These are phyloP conservation scores for Drosophila persimilis DNA, from an alignment of 1,140 invertebrate genomes.

Conservation along the genomic window DNA sequence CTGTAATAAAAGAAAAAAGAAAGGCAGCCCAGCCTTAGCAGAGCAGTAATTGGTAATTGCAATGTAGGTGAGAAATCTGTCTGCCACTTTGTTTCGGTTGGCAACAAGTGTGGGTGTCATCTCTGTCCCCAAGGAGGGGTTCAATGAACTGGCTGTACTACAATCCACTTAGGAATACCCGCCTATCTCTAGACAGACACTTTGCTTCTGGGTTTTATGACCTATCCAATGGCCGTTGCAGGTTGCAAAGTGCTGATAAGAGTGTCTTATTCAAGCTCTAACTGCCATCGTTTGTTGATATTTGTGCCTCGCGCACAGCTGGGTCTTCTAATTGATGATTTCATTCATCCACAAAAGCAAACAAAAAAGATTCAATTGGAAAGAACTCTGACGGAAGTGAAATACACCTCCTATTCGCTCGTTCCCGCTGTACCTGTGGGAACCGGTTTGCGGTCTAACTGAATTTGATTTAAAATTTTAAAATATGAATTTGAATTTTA, in stretches of 20 bases:
- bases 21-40: conserved; percentile 4
- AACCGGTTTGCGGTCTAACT: conserved; percentile 42
- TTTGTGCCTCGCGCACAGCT: too few species aligned
- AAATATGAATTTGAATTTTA: conserved; percentile 58
- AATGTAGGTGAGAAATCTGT: conserved; percentile 19
- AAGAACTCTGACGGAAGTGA: conserved; percentile 1
- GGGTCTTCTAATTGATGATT: conserved; percentile 6
- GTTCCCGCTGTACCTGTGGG: neutral
- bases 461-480: conserved; percentile 29
- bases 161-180: neutral
- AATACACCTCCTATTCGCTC: conserved; percentile 11
- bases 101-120: conserved; percentile 7
- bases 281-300: too few species aligned
- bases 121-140: neutral
- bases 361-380: conserved; percentile 28
- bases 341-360: conserved; percentile 16
- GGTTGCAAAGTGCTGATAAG: neutral
- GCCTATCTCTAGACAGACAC: neutral
- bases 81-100: conserved; percentile 1
- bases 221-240: neutral
- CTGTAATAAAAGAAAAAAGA: conserved; percentile 19
- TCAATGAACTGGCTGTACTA: conserved; percentile 6
- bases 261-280: too few species aligned
- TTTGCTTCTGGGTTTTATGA: neutral
- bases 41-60: conserved; percentile 9